Percentiles rank a stretch among this genome's conserved stretches.
These are phyloP conservation scores for Diogma glabrata DNA, from an alignment of 2,888 invertebrate genomes.

Conservation along the genomic window DNA sequence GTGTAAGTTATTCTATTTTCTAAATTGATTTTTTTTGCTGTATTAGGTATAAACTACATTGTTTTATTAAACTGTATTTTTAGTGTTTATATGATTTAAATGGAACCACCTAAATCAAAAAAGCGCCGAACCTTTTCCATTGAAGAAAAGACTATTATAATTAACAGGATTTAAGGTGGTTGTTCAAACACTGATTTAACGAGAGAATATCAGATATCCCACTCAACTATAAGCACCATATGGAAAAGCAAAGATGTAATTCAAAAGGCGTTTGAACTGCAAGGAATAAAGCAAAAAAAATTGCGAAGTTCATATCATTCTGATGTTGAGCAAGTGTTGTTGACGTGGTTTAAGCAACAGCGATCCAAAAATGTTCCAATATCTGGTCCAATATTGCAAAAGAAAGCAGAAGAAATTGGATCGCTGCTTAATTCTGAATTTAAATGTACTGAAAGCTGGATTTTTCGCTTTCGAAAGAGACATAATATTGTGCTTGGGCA, in stretches of 20 bases:
- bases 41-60: too few species aligned
- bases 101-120: neutral
- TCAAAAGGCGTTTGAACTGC: neutral
- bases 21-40: too few species aligned
- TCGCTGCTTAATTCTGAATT: neutral
- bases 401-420: neutral
- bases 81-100: too few species aligned
- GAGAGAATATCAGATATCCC: neutral
- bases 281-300: neutral
- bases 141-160: neutral
- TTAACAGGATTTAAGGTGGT: neutral
- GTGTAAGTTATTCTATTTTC: too few species aligned
- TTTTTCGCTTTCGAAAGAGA: conserved; percentile 1
- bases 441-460: neutral
- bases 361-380: neutral
- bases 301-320: neutral
- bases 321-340: neutral
- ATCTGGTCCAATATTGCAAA: neutral
- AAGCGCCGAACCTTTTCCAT: neutral
- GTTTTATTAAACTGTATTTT: too few species aligned
- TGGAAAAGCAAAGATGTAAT: neutral
- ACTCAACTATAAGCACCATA: neutral
- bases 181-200: neutral
- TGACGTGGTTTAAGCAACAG: neutral
- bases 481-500: neutral